Percentiles rank a stretch among this genome's conserved stretches.
phyloP scores from a whole-genome alignment of 2,113 vertebrate species.

The Suricata suricatta region DNA sequence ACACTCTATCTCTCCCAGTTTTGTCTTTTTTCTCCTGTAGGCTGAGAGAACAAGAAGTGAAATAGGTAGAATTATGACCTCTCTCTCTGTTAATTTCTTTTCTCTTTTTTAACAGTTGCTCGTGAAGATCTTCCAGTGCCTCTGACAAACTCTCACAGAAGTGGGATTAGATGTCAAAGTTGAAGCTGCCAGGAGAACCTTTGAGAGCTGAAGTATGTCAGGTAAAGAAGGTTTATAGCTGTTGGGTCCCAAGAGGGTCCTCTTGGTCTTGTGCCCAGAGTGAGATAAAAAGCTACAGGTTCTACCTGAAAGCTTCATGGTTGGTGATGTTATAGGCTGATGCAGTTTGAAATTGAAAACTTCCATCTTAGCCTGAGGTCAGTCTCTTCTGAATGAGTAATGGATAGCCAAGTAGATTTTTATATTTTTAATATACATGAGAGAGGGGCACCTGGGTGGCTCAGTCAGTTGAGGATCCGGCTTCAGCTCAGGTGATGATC shows the following conservation, averaged over 20 bases:
- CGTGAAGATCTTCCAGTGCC: neutral
- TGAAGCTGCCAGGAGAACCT: neutral
- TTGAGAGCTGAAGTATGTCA: neutral
- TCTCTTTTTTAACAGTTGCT: neutral
- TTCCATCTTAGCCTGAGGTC: neutral
- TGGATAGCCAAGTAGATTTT: neutral
- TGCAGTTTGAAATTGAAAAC: neutral
- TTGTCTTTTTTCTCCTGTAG: constrained; percentile 20
- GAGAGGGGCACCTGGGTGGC: neutral
- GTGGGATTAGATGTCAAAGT: neutral
- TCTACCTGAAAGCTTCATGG: neutral
- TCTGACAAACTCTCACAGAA: constrained; percentile 35
- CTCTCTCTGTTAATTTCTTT: constrained; percentile 46
- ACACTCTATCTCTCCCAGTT: neutral
- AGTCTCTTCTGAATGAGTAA: neutral
- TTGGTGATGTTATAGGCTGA: neutral
- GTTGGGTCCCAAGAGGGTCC: neutral
- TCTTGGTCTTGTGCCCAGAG: neutral
- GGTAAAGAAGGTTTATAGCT: neutral
- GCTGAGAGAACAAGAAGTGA: constrained; percentile 25
- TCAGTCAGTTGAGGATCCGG: too few species aligned
- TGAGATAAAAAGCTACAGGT: neutral
- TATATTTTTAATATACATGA: neutral
- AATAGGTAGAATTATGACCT: constrained; percentile 28
- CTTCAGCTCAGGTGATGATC: too few species aligned